Evolutionary conservation across 1,140 invertebrate species (phyloP).

Genomic region (Scaptomyza graminum): DNA sequence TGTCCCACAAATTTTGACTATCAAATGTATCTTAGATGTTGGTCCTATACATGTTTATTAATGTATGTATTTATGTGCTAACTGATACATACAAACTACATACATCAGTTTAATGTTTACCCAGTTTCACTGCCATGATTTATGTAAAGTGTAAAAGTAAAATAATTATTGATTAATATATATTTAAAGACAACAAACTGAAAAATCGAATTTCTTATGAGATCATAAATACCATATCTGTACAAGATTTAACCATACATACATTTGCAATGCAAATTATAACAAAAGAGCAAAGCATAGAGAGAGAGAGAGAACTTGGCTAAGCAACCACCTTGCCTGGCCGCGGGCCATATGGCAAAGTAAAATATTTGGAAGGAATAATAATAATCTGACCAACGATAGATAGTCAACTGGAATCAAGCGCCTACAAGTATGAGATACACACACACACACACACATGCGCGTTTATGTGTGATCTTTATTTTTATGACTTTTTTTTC

Average conservation of each 20-base stretch:
- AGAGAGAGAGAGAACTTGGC: no score
- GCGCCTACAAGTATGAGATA: conserved; percentile 29
- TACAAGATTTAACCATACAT: conserved; percentile 31
- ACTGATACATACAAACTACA: no score
- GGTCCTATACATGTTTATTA: not conserved
- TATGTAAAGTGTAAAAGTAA: no score
- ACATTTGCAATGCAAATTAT: conserved; percentile 65
- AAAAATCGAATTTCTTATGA: conserved; percentile 43
- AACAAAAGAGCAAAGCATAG: conserved; percentile 12
- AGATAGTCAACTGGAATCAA: conserved; percentile 19
- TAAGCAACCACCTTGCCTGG: not conserved
- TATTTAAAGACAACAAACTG: no score
- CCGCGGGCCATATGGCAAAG: conserved; percentile 21
- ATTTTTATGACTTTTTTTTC: conserved; percentile 56
- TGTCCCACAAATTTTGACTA: conserved; percentile 5
- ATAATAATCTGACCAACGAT: conserved; percentile 19
- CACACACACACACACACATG: not conserved
- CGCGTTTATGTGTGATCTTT: conserved; percentile 33
- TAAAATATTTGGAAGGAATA: conserved; percentile 13
- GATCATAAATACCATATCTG: conserved; percentile 63
- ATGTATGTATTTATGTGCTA: no score
- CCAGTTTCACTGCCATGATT: no score
- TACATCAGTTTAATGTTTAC: no score
- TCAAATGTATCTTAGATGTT: conserved; percentile 37
- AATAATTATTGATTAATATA: no score